These are phyloP conservation scores for Lithophane semibrunnea DNA, from an alignment of 2,888 invertebrate species.

Conservation along the genomic window DNA sequence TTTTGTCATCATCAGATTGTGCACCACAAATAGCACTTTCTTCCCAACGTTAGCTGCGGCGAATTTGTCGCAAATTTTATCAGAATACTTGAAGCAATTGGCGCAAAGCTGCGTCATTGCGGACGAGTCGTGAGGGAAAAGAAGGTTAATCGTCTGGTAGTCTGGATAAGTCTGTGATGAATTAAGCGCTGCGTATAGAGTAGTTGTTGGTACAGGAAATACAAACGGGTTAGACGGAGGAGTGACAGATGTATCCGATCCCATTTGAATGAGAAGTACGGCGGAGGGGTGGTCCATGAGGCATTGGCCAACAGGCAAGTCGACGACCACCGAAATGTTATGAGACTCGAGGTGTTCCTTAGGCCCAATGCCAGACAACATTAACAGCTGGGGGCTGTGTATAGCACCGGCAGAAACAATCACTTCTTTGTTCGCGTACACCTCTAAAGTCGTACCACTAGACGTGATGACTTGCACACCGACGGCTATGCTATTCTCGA, in stretches of 20 bases:
- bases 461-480: constrained; percentile 67
- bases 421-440: constrained; percentile 70
- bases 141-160: constrained; percentile 65
- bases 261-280: constrained; percentile 23
- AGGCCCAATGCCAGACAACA: constrained; percentile 77
- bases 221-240: background rate
- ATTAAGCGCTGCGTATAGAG: constrained; percentile 58
- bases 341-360: constrained; percentile 56
- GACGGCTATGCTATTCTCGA: constrained; percentile 64
- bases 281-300: constrained; percentile 55
- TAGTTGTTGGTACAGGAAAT: constrained; percentile 62
- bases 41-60: constrained; percentile 44
- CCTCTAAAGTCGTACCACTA: constrained; percentile 45
- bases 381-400: constrained; percentile 71
- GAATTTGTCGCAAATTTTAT: constrained; percentile 68
- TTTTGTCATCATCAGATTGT: constrained; percentile 56
- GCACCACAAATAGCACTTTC: constrained; percentile 36
- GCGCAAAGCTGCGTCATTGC: constrained; percentile 66
- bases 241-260: background rate
- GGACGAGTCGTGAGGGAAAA: constrained; percentile 57
- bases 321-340: constrained; percentile 44
- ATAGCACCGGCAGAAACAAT: constrained; percentile 75
- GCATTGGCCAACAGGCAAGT: constrained; percentile 61
- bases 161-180: constrained; percentile 63
- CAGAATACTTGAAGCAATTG: constrained; percentile 63